A percentile compares a stretch with the other conserved stretches of the same genome.
These are phyloP conservation scores for Pentalonia nigronervosa DNA, from an alignment of 1,140 invertebrate genomes.

Conservation along the genomic window DNA sequence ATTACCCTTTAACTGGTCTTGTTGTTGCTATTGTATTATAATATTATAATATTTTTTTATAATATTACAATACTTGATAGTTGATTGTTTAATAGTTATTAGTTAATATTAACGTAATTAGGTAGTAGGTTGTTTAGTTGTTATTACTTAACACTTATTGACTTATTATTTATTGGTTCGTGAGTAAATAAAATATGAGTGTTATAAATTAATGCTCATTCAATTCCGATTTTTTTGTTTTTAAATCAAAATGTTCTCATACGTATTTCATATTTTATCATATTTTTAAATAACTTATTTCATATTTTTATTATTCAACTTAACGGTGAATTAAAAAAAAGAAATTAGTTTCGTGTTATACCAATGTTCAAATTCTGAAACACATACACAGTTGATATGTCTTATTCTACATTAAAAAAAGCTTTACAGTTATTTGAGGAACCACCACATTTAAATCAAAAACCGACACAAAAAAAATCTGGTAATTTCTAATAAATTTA, in stretches of 20 bases:
- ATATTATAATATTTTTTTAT: too few relatives aligned
- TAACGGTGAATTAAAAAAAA: background rate
- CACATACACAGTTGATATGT: conserved; percentile 34
- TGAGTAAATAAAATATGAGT: background rate
- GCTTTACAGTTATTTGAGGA: conserved; percentile 47
- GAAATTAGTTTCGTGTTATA: background rate
- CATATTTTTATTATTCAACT: background rate
- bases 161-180: too few relatives aligned
- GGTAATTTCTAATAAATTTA: conserved; percentile 25
- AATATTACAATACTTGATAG: too few relatives aligned
- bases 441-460: background rate
- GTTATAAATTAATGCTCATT: background rate
- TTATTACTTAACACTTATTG: background rate
- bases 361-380: background rate
- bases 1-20: too few relatives aligned
- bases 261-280: background rate
- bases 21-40: too few relatives aligned
- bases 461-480: background rate
- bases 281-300: background rate
- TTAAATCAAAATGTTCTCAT: background rate
- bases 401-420: conserved; percentile 54
- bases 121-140: too few relatives aligned
- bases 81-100: too few relatives aligned
- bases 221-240: background rate
- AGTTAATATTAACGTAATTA: too few relatives aligned